phyloP scores from a whole-genome alignment of 2,888 invertebrate genomes.

The Philereme vetulata region DNA sequence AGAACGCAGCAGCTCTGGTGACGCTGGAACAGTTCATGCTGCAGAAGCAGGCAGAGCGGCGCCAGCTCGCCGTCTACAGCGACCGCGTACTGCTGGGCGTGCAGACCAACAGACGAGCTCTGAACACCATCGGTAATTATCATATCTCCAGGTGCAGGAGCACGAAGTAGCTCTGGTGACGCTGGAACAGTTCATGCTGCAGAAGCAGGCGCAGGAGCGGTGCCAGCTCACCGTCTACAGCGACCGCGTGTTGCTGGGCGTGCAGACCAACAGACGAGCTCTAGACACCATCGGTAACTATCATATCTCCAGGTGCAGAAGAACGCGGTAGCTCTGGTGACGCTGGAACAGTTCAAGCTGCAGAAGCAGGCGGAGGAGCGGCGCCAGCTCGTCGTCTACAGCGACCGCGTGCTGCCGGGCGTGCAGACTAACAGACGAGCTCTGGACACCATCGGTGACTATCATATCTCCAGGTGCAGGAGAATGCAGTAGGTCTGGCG shows the following conservation, averaged over 20 bases:
- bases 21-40: slow-evolving; percentile 92
- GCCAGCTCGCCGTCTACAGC: slow-evolving; percentile 66
- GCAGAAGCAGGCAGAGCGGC: slow-evolving; percentile 87
- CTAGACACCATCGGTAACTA: slow-evolving; percentile 54
- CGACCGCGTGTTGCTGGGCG: slow-evolving; percentile 81
- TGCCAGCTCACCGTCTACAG: slow-evolving; percentile 66
- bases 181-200: slow-evolving; percentile 90
- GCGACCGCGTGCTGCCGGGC: slow-evolving; percentile 81
- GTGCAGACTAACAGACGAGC: slow-evolving; percentile 43
- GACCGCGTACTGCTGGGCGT: slow-evolving; percentile 82
- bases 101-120: slow-evolving; percentile 25
- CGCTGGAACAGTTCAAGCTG: slow-evolving; percentile 91
- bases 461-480: too few species aligned
- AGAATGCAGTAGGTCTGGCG: too few species aligned
- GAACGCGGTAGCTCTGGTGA: slow-evolving; percentile 87
- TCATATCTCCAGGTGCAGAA: slow-evolving; percentile 57
- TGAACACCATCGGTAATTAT: slow-evolving; percentile 52
- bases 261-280: slow-evolving; percentile 38
- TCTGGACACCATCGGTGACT: slow-evolving; percentile 54
- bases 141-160: slow-evolving; percentile 57
- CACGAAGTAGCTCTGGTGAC: slow-evolving; percentile 88
- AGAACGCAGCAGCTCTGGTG: slow-evolving; percentile 87
- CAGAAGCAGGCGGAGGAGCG: slow-evolving; percentile 89
- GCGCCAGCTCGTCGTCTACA: slow-evolving; percentile 64
- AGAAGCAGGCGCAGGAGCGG: slow-evolving; percentile 88